phyloP scores from a whole-genome alignment of 2,113 vertebrate genomes.

The Pitta sordida region DNA sequence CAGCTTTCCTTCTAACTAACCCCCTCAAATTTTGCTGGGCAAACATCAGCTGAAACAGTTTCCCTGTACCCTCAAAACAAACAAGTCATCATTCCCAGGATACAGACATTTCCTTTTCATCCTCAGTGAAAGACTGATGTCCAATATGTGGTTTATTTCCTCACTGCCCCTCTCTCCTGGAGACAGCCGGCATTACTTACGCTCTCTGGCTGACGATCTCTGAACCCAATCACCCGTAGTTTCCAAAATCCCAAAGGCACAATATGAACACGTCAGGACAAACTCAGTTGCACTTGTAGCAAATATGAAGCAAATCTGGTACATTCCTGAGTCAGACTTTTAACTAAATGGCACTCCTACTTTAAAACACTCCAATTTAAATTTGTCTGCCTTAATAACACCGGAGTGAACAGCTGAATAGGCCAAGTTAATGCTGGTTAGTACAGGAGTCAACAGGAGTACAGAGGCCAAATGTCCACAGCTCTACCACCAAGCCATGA shows the following conservation, averaged over 20 bases:
- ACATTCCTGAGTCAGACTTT: not conserved
- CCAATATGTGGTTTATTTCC: not conserved
- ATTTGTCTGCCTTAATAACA: not conserved
- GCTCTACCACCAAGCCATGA: not conserved
- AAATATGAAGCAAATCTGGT: not conserved
- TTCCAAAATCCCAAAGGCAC: not conserved
- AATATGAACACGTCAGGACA: not conserved
- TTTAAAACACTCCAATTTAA: not conserved
- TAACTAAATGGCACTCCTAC: not conserved
- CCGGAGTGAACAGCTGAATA: not conserved
- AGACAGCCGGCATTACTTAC: not conserved
- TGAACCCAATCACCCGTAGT: not conserved
- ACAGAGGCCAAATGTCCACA: not conserved
- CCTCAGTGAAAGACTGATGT: not conserved
- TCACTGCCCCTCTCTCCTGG: not conserved
- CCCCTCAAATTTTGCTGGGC: not conserved
- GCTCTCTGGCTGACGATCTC: not conserved
- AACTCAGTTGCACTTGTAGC: not conserved
- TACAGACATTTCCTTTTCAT: not conserved
- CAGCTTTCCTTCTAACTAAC: not conserved
- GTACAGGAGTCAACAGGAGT: not conserved
- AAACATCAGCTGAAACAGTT: not conserved
- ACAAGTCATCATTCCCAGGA: not conserved
- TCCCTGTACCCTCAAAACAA: not conserved
- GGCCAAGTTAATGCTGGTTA: not conserved